Percentiles rank a stretch among this genome's conserved stretches.
phyloP scores from a whole-genome alignment of 2,113 vertebrate species.

The Leiothrix lutea region DNA sequence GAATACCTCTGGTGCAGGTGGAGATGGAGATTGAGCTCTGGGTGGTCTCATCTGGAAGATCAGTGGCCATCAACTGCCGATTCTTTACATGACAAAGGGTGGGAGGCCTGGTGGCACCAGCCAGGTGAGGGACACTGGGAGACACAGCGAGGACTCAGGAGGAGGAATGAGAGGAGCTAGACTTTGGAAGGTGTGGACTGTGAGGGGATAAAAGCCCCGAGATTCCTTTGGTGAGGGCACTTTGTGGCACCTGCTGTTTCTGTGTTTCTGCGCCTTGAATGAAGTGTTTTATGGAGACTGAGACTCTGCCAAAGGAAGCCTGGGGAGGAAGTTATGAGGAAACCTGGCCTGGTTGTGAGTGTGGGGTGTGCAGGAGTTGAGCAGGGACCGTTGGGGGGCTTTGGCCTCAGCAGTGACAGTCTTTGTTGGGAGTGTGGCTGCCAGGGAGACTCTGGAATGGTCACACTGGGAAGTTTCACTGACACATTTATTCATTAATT shows the following conservation, averaged over 20 bases:
- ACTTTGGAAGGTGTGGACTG: neutral
- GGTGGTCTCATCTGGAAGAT: neutral
- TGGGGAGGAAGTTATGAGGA: neutral
- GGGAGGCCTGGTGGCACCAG: neutral
- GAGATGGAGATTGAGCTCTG: neutral
- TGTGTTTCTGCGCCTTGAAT: neutral
- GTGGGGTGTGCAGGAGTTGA: neutral
- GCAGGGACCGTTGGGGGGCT: accelerated
- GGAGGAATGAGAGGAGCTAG: neutral
- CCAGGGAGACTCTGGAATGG: neutral
- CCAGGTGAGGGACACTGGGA: neutral
- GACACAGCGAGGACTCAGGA: neutral
- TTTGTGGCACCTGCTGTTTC: neutral
- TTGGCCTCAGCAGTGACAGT: neutral
- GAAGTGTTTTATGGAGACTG: neutral
- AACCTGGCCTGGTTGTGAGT: neutral
- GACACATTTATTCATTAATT: neutral
- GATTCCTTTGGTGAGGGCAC: accelerated
- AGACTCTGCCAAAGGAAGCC: neutral
- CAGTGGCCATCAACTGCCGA: neutral
- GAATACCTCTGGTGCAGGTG: neutral
- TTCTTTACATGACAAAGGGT: neutral
- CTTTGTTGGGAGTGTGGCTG: neutral
- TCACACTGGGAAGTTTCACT: neutral
- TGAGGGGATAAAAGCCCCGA: neutral